phyloP scores from a whole-genome alignment of 2,797 vertebrate species.

The Alectoris magna region DNA sequence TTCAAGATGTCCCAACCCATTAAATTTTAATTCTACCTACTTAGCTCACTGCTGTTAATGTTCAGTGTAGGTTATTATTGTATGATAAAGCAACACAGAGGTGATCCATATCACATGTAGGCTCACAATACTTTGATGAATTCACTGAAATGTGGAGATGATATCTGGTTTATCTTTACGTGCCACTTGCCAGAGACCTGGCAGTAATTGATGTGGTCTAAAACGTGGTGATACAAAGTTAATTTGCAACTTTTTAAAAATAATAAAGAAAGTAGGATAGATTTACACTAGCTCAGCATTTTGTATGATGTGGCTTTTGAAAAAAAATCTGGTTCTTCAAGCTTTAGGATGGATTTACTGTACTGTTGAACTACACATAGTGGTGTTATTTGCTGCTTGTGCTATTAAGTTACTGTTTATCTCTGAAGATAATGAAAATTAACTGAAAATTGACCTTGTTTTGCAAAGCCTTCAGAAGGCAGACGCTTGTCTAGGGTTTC shows the following conservation, averaged over 20 bases:
- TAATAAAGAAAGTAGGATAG: not conserved
- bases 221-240: not conserved
- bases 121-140: not conserved
- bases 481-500: not conserved
- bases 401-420: slow-evolving; percentile 36
- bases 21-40: not conserved
- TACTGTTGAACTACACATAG: not conserved
- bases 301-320: not conserved
- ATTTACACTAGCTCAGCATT: not conserved
- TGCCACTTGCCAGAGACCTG: not conserved
- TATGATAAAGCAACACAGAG: not conserved
- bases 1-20: not conserved
- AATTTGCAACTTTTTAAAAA: not conserved
- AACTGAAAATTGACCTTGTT: slow-evolving; percentile 8
- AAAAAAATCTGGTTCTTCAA: not conserved
- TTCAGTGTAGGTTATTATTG: not conserved
- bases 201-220: not conserved
- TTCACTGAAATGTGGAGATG: fast-evolving
- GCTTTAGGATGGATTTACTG: slow-evolving; percentile 43
- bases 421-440: slow-evolving; percentile 39
- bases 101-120: fast-evolving
- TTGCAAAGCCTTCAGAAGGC: not conserved
- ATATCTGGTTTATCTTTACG: not conserved
- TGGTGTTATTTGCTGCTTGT: slow-evolving; percentile 2
- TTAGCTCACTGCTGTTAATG: not conserved